Percentiles rank a stretch among this genome's conserved stretches.
These are phyloP conservation scores for Butorides virescens DNA, from an alignment of 2,113 vertebrate species.

Conservation along the genomic window DNA sequence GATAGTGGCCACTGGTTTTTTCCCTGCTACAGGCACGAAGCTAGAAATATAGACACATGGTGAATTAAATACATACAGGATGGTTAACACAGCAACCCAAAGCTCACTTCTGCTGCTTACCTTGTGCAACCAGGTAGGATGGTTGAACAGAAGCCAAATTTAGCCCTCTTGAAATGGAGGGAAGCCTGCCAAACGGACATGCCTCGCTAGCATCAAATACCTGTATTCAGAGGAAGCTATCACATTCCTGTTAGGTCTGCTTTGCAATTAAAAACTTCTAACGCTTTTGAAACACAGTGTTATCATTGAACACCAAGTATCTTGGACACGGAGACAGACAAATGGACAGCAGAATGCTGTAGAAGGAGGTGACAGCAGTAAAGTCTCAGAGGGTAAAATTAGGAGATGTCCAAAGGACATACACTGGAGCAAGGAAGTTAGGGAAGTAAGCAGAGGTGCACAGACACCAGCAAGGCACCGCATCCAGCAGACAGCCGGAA, in stretches of 20 bases:
- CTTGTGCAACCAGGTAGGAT: background rate
- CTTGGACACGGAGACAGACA: background rate
- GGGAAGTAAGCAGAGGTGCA: background rate
- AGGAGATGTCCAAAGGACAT: background rate
- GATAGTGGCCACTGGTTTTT: background rate
- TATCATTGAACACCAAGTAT: background rate
- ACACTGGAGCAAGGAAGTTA: background rate
- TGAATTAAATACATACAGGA: background rate
- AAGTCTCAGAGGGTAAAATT: background rate
- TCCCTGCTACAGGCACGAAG: background rate
- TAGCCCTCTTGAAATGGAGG: background rate
- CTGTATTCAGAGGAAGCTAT: background rate
- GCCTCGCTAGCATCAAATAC: background rate
- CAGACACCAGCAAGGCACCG: background rate
- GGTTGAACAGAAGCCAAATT: background rate
- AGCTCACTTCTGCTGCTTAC: background rate
- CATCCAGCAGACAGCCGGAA: background rate
- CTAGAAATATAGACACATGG: background rate
- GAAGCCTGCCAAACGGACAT: background rate
- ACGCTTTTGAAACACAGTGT: background rate
- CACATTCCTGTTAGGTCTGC: background rate
- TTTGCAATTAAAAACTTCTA: background rate
- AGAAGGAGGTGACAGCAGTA: background rate
- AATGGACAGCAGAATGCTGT: background rate
- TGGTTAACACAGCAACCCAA: background rate